Evolutionary conservation across 2,888 invertebrate species (phyloP), one percentile per base, ranked within the genome.

Genomic region (Tholera decimalis): DNA sequence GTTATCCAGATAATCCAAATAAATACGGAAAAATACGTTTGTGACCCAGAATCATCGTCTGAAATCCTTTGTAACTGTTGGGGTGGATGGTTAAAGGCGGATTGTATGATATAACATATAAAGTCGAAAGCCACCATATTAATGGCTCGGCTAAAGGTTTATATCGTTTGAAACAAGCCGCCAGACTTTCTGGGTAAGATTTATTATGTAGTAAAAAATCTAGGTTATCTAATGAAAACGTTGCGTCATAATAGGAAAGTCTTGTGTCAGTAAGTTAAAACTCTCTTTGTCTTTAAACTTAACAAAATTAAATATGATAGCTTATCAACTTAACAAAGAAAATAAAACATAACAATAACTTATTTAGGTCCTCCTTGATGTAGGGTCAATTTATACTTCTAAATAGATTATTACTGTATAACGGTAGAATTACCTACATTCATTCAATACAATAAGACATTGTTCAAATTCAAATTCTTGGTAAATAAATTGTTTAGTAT

Each of bases 1-100:
- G 72, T 56, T 79, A 77, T 63, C 72, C 67, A 65, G 50, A 73
- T 83, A 77, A 85, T 74, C 65, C 72, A 46, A 70, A 73, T 70
- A 76, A 77, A 76, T 60, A 71, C 26, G 37, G 22, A 33, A 73
- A 72, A 80, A 80, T 79, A 75, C 67, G 50, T 41, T 33, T 54
- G 11, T 73, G 57, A 65, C 54, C 50, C 51, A 24, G 47, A 66
- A 57, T 75, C 54, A 50, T 72, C 20, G 46, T 46, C 61, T 68
- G 46, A 65, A 68, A 75, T 68, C 55, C 44, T 53, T 69, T 68
- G 33, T 53, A 59, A 57, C 44, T 61, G 63, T 67, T 56, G 39
- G 49, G 43, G 55, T 56, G 46, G 30, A 61, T 56, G 35, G 22
- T 44, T 33, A 67, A 63, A 46, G 33, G 43, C 15, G 47, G 44